Evolutionary conservation across 2,888 invertebrate species (phyloP).

Genomic region (Frankliniella intonsa): DNA sequence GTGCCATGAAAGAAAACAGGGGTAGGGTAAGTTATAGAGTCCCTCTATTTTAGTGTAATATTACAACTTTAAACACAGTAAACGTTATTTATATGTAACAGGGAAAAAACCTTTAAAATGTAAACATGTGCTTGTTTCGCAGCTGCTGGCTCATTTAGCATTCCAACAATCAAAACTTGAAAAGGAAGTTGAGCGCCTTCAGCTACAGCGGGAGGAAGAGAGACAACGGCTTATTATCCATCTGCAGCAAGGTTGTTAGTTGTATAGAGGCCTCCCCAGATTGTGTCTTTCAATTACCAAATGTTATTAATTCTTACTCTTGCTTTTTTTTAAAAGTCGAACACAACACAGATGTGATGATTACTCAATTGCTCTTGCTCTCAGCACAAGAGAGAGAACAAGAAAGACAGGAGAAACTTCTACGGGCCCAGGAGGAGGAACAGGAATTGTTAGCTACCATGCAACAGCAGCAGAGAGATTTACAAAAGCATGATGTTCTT

Average conservation of each 20-base stretch:
- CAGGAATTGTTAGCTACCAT: conserved; percentile 59
- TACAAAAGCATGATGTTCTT: conserved; percentile 64
- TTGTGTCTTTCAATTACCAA: neutral
- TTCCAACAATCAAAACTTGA: conserved; percentile 63
- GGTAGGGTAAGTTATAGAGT: conserved; percentile 52
- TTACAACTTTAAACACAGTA: neutral
- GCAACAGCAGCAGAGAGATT: conserved; percentile 48
- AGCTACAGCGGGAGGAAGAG: conserved; percentile 61
- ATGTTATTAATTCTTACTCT: conserved; percentile 29
- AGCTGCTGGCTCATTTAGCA: conserved; percentile 54
- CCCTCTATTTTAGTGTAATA: neutral
- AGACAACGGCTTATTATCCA: conserved; percentile 56
- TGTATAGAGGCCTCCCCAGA: neutral
- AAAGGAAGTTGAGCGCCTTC: conserved; percentile 62
- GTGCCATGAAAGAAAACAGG: conserved; percentile 57
- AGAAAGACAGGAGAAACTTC: conserved; percentile 52
- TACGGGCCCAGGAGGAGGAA: conserved; percentile 61
- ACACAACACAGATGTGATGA: conserved; percentile 61
- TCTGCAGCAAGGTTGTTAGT: conserved; percentile 52
- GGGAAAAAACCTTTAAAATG: conserved; percentile 27
- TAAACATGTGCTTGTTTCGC: conserved; percentile 37
- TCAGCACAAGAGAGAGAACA: conserved; percentile 57
- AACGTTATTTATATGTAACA: neutral
- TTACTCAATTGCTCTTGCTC: conserved; percentile 59
- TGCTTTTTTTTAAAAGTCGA: conserved; percentile 51